A percentile compares a stretch with the other conserved stretches of the same genome.
Conservation (phyloP, 2,888 invertebrate genomes). For the Herminia tarsipennalis region DNA sequence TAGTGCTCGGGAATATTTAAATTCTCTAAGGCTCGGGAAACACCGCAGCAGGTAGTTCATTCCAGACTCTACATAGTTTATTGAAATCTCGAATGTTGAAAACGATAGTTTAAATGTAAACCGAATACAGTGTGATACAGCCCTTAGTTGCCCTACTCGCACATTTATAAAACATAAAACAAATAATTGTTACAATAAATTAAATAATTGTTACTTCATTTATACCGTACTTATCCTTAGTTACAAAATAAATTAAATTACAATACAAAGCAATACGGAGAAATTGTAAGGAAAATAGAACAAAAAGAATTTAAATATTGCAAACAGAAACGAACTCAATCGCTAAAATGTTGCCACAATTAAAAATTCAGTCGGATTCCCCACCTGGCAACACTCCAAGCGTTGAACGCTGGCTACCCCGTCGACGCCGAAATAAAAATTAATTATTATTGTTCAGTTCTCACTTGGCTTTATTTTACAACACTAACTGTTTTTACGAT, state of each 20-base stretch:
- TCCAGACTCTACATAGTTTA: too few species aligned
- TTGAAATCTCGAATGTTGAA: too few species aligned
- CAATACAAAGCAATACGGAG: constrained; percentile 4
- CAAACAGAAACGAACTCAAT: constrained; percentile 43
- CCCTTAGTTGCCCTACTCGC: too few species aligned
- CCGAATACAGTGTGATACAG: too few species aligned
- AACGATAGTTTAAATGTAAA: too few species aligned
- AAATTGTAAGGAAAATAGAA: constrained; percentile 9
- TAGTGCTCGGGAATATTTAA: too few species aligned
- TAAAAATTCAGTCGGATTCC: constrained; percentile 46
- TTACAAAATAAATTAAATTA: constrained; percentile 10
- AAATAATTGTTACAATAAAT: too few species aligned
- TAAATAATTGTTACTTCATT: too few species aligned
- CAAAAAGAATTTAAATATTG: constrained; percentile 39
- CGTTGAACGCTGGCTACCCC: constrained; percentile 40
- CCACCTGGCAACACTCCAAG: constrained; percentile 52
- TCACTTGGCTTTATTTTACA: constrained; percentile 35
- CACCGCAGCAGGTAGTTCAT: too few species aligned
- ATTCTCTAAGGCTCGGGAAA: too few species aligned
- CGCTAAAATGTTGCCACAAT: constrained; percentile 50
- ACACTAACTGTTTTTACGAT: constrained; percentile 26
- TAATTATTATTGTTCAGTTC: constrained; percentile 47
- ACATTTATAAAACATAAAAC: too few species aligned
- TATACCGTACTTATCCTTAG: too few species aligned
- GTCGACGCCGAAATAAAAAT: constrained; percentile 48